Evolutionary conservation across 1,140 invertebrate species (phyloP).

Genomic region (Achroia grisella): DNA sequence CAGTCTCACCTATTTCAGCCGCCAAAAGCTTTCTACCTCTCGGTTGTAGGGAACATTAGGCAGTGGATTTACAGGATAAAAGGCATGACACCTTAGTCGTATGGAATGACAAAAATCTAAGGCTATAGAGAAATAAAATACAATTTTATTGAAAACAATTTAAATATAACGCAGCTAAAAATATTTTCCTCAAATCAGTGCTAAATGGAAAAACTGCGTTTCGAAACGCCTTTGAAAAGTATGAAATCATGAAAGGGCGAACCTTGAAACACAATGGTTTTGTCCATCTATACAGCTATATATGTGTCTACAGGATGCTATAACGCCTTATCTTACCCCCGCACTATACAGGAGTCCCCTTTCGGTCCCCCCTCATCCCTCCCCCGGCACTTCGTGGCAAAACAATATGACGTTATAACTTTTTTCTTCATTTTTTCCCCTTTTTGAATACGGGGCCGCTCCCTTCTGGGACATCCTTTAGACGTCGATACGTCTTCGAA

Average conservation of each 20-base stretch:
- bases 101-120: too few relatives aligned
- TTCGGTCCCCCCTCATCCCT: slow-evolving; percentile 16
- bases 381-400: slow-evolving; percentile 45
- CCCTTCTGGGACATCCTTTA: slow-evolving; percentile 51
- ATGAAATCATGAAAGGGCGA: slow-evolving; percentile 35
- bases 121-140: too few relatives aligned
- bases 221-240: slow-evolving; percentile 38
- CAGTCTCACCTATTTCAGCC: too few relatives aligned
- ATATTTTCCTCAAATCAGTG: background rate
- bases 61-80: too few relatives aligned
- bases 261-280: slow-evolving; percentile 41
- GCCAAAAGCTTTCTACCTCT: too few relatives aligned
- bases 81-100: too few relatives aligned
- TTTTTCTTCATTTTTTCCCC: slow-evolving; percentile 66
- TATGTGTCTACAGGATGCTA: slow-evolving; percentile 40
- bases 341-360: slow-evolving; percentile 39
- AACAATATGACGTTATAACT: slow-evolving; percentile 73
- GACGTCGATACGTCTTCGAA: slow-evolving; percentile 37
- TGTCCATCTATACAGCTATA: slow-evolving; percentile 26
- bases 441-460: slow-evolving; percentile 63
- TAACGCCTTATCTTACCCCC: slow-evolving; percentile 57
- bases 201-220: slow-evolving; percentile 1
- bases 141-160: background rate
- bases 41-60: too few relatives aligned
- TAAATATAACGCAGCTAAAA: background rate